phyloP scores from a whole-genome alignment of 2,888 invertebrate genomes.

The Cheilosia scutellata region DNA sequence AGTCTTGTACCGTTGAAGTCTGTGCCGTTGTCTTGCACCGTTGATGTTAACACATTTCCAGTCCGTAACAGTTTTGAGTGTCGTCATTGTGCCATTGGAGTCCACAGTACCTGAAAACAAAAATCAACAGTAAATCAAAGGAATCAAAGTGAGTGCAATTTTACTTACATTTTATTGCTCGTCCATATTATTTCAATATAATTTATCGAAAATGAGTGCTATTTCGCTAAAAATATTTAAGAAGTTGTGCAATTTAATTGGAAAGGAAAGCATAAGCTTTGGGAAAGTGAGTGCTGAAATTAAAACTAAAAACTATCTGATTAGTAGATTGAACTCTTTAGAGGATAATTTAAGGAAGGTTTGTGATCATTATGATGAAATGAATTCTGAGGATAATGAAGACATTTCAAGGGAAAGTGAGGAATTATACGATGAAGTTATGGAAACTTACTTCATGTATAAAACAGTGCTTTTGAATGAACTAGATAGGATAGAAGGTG shows the following conservation, averaged over 20 bases:
- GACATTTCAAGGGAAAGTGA: background rate
- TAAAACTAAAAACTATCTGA: conserved; percentile 14
- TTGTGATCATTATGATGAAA: conserved; percentile 15
- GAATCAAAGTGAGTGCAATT: conserved; percentile 12
- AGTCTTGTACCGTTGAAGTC: too few relatives aligned
- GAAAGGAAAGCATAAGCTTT: background rate
- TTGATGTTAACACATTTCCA: too few relatives aligned
- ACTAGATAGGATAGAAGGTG: conserved; percentile 3
- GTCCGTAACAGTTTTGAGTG: too few relatives aligned
- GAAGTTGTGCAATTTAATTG: background rate
- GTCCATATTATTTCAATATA: background rate
- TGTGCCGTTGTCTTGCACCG: too few relatives aligned
- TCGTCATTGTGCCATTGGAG: background rate
- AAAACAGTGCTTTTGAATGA: conserved; percentile 8
- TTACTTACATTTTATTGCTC: background rate
- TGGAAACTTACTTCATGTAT: conserved; percentile 17
- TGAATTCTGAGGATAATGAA: background rate
- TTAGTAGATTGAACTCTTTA: conserved; percentile 8
- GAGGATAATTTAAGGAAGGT: background rate
- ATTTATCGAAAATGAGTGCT: background rate
- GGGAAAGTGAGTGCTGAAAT: background rate
- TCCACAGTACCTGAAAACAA: conserved; percentile 9
- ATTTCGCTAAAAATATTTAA: conserved; percentile 2
- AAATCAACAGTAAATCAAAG: background rate
- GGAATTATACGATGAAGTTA: conserved; percentile 4